A percentile compares a stretch with the other conserved stretches of the same genome.
Evolutionary conservation across 2,888 invertebrate genomes (phyloP).

Genomic region (Agapostemon virescens): DNA sequence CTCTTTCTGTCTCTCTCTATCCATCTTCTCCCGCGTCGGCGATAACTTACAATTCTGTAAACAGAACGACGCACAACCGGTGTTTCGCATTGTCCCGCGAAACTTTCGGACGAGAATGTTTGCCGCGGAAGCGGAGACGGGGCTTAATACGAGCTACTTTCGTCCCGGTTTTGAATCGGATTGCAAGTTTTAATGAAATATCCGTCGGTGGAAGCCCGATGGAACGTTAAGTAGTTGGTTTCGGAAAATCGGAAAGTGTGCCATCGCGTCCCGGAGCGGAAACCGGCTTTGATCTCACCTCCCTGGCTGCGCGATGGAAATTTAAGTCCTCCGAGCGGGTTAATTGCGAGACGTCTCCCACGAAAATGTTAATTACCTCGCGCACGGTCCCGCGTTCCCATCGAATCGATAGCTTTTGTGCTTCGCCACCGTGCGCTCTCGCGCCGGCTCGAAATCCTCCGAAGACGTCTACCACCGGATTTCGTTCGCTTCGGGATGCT

Average conservation of each 20-base stretch:
- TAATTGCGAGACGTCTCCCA: conserved; percentile 17
- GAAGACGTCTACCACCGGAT: background rate
- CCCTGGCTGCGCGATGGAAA: conserved; percentile 3
- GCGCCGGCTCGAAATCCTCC: background rate
- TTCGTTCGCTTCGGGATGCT: background rate
- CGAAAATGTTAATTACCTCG: conserved; percentile 32
- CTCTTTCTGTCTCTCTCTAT: background rate
- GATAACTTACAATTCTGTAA: conserved; percentile 8
- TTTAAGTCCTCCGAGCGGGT: conserved; percentile 13
- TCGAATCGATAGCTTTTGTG: conserved; percentile 21
- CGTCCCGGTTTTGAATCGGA: conserved; percentile 40
- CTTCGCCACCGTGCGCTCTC: background rate
- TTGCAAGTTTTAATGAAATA: conserved; percentile 56
- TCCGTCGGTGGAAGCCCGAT: conserved; percentile 18
- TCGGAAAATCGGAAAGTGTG: conserved; percentile 24
- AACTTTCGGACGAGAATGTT: conserved; percentile 25
- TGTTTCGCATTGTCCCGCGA: conserved; percentile 9
- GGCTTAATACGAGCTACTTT: conserved; percentile 32
- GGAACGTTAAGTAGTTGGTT: conserved; percentile 36
- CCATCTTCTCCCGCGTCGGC: background rate
- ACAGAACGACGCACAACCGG: background rate
- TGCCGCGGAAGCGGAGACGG: conserved; percentile 13
- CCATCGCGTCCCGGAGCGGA: too few species aligned
- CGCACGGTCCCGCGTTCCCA: background rate
- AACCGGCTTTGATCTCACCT: conserved; percentile 19